Evolutionary conservation across 2,888 invertebrate species (phyloP).

Genomic region (Vandiemenella viatica): DNA sequence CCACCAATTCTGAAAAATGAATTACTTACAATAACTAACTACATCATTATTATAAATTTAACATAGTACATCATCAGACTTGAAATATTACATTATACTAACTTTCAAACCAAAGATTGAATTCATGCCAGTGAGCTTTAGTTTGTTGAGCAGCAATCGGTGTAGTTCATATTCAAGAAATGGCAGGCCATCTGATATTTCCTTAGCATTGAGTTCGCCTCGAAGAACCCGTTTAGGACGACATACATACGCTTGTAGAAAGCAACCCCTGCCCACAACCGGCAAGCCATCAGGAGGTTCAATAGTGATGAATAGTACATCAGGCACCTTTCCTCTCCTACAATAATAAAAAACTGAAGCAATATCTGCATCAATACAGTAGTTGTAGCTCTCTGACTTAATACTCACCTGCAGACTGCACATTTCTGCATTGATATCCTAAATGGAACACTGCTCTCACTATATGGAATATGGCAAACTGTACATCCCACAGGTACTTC

Average conservation of each 20-base stretch:
- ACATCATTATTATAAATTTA: too few species aligned
- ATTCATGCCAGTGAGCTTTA: conserved; percentile 89
- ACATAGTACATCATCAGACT: background rate
- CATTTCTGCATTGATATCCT: conserved; percentile 59
- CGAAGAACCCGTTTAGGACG: conserved; percentile 57
- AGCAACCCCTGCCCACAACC: conserved; percentile 51
- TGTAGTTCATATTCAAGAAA: conserved; percentile 94
- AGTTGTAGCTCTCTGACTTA: conserved; percentile 3
- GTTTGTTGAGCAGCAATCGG: conserved; percentile 73
- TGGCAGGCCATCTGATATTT: conserved; percentile 87
- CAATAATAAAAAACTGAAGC: conserved; percentile 17
- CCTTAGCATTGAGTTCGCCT: conserved; percentile 76
- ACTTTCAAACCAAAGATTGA: conserved; percentile 74
- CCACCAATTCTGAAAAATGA: too few species aligned
- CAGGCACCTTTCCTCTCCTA: conserved; percentile 74
- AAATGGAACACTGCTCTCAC: conserved; percentile 52
- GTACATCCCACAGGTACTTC: conserved; percentile 28
- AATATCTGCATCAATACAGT: background rate
- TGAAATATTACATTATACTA: background rate
- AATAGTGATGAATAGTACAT: conserved; percentile 77
- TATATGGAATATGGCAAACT: conserved; percentile 75
- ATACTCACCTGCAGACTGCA: conserved; percentile 42
- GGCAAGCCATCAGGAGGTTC: conserved; percentile 65
- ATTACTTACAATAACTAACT: too few species aligned
- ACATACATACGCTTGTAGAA: conserved; percentile 60